Conservation (phyloP, 2,113 vertebrate genomes). For the Centropus unirufus region DNA sequence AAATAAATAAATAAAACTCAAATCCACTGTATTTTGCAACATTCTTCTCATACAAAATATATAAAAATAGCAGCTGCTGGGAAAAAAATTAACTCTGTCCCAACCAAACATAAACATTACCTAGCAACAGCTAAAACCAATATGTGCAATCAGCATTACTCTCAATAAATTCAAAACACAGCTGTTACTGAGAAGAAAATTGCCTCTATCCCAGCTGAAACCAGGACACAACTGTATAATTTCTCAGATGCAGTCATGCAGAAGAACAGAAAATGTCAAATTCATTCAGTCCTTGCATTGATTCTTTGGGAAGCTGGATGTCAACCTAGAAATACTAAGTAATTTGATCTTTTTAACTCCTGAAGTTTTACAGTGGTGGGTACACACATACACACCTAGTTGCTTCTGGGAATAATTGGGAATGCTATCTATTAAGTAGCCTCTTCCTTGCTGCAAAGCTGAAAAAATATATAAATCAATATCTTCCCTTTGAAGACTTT, state of each 20-base stretch:
- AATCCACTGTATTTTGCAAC: no score
- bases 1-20: no score
- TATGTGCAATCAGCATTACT: no score
- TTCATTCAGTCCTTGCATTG: background rate
- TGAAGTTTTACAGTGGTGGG: background rate
- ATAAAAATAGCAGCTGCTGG: no score
- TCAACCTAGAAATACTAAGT: background rate
- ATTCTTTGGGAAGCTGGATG: background rate
- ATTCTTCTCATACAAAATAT: no score
- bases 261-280: background rate
- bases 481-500: background rate
- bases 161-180: no score
- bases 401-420: background rate
- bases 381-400: background rate
- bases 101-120: no score
- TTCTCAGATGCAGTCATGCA: background rate
- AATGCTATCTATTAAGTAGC: background rate
- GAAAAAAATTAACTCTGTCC: no score
- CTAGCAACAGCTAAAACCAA: no score
- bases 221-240: background rate
- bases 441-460: background rate
- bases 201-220: no score
- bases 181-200: no score
- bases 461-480: background rate
- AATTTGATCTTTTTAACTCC: background rate